These are phyloP conservation scores for Ceyx cyanopectus DNA, from an alignment of 2,113 vertebrate species.

Conservation along the genomic window DNA sequence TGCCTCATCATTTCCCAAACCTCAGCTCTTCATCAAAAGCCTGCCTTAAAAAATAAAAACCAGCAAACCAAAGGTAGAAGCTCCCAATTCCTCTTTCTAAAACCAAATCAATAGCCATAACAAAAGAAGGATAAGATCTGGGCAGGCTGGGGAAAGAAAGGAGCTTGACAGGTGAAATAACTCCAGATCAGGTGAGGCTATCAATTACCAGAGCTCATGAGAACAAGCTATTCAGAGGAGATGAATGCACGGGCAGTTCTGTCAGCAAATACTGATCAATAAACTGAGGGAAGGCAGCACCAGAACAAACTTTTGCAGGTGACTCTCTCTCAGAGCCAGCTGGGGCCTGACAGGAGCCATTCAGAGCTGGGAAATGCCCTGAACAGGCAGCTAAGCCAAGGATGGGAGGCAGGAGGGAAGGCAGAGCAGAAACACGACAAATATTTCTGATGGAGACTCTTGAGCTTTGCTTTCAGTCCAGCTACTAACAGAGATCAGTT, in stretches of 20 bases:
- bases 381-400: not conserved
- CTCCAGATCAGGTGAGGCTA: not conserved
- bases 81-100: constrained; percentile 47
- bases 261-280: constrained; percentile 35
- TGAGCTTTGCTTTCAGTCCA: not conserved
- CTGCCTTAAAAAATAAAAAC: not conserved
- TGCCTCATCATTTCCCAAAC: not conserved
- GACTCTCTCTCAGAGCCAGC: constrained; percentile 23
- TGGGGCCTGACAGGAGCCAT: constrained; percentile 6
- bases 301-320: constrained; percentile 22
- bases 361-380: not conserved
- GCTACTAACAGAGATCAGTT: not conserved
- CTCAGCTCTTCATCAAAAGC: constrained; percentile 18
- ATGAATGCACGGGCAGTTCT: constrained; percentile 29
- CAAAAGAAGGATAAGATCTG: constrained; percentile 14
- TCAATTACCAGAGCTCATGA: constrained; percentile 28
- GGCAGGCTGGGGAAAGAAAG: constrained; percentile 37
- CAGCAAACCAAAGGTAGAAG: not conserved
- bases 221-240: constrained; percentile 30
- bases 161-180: constrained; percentile 57
- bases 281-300: constrained; percentile 7
- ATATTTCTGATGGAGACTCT: accelerated
- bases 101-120: constrained; percentile 46
- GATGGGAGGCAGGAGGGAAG: no score
- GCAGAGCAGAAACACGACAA: not conserved